These are phyloP conservation scores for Harmothoe impar DNA, from an alignment of 2,888 invertebrate genomes.

Conservation along the genomic window DNA sequence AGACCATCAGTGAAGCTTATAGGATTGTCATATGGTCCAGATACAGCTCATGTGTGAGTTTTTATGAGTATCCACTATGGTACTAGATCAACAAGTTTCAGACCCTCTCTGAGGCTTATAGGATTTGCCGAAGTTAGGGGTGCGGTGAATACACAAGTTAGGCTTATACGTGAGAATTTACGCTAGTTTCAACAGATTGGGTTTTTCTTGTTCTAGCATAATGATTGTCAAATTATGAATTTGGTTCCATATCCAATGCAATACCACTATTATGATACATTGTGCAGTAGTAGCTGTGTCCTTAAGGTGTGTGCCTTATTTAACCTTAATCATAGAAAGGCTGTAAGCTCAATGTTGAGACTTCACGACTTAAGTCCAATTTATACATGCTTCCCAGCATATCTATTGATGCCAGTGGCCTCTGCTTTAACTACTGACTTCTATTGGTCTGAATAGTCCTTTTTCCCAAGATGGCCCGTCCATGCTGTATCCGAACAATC, in stretches of 20 bases:
- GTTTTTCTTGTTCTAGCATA: too few species aligned
- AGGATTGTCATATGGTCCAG: too few species aligned
- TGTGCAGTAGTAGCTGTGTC: not conserved
- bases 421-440: constrained; percentile 9
- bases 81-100: too few species aligned
- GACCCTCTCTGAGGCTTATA: too few species aligned
- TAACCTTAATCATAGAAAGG: constrained; percentile 2
- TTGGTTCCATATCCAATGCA: not conserved
- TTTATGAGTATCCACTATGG: too few species aligned
- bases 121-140: too few species aligned
- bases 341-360: constrained; percentile 44
- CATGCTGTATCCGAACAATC: not conserved
- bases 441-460: constrained; percentile 36
- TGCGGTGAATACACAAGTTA: too few species aligned
- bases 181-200: too few species aligned
- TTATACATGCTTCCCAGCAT: constrained; percentile 2
- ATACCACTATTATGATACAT: not conserved
- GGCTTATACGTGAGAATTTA: too few species aligned
- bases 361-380: constrained; percentile 44
- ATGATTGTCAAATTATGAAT: too few species aligned
- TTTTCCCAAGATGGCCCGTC: not conserved
- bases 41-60: too few species aligned
- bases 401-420: constrained; percentile 11
- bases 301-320: constrained; percentile 36
- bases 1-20: too few species aligned